Evolutionary conservation across 2,797 vertebrate species (phyloP).

Genomic region (Lacerta bilineata): DNA sequence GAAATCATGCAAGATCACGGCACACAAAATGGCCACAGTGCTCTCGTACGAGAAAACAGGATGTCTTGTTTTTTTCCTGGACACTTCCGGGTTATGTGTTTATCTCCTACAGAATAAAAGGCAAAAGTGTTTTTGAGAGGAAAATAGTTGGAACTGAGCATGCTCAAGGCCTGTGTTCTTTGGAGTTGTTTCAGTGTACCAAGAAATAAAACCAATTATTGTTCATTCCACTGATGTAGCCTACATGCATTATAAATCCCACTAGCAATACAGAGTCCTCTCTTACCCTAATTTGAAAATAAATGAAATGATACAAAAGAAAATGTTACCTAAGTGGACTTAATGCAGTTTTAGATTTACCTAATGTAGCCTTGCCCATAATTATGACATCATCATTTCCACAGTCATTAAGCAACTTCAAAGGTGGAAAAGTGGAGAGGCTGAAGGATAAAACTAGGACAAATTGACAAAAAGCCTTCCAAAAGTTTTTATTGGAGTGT

Average conservation of each 20-base stretch:
- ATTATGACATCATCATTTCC: not conserved
- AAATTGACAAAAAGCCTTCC: not conserved
- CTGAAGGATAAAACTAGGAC: conserved; percentile 12
- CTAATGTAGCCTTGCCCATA: not conserved
- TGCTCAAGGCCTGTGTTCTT: too few species aligned
- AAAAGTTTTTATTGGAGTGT: conserved; percentile 23
- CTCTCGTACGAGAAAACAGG: too few species aligned
- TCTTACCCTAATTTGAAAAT: not conserved
- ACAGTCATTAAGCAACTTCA: conserved; percentile 14
- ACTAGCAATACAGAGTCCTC: not conserved
- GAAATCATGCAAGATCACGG: too few species aligned
- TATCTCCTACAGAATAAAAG: too few species aligned
- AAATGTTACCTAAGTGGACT: not conserved
- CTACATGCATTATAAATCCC: not conserved
- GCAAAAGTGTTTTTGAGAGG: too few species aligned
- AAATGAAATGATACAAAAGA: not conserved
- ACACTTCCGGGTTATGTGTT: too few species aligned
- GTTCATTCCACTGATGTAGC: too few species aligned
- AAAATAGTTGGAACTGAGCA: not conserved
- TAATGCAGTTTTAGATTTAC: not conserved
- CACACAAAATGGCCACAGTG: too few species aligned
- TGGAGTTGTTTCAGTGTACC: too few species aligned
- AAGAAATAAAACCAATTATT: too few species aligned
- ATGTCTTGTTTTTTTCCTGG: too few species aligned
- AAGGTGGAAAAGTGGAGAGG: not conserved